These are phyloP conservation scores for Atta cephalotes DNA, from an alignment of 1,140 invertebrate species.

Conservation along the genomic window DNA sequence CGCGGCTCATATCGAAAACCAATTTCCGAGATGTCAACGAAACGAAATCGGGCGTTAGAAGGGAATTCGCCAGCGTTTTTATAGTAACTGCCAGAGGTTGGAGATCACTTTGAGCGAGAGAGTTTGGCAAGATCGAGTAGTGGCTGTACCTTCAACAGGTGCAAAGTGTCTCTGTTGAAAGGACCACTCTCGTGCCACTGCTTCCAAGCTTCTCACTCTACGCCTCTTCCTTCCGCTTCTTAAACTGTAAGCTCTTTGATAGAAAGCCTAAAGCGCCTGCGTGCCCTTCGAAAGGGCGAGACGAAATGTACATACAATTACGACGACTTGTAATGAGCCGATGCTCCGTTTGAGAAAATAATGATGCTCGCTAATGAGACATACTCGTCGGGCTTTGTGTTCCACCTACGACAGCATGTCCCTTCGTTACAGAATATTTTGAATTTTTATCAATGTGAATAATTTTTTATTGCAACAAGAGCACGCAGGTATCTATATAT, in stretches of 20 bases:
- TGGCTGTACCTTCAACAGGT: conserved; percentile 76
- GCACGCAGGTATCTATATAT: neutral
- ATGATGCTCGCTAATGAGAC: conserved; percentile 36
- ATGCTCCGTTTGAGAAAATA: conserved; percentile 54
- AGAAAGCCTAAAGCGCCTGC: conserved; percentile 59
- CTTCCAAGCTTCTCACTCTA: conserved; percentile 22
- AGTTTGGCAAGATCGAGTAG: conserved; percentile 61
- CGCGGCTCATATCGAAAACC: conserved; percentile 76
- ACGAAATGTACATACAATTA: conserved; percentile 35
- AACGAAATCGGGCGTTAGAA: conserved; percentile 71
- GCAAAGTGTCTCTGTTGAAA: conserved; percentile 76
- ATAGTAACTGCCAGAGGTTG: conserved; percentile 62
- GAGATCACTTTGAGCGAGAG: conserved; percentile 68
- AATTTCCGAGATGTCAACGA: conserved; percentile 79
- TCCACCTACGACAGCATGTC: neutral
- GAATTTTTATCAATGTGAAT: conserved; percentile 22
- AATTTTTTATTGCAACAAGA: neutral
- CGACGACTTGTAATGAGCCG: conserved; percentile 58
- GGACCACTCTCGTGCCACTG: conserved; percentile 61
- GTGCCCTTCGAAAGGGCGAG: conserved; percentile 23
- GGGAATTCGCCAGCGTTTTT: conserved; percentile 68
- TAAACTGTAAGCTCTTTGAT: conserved; percentile 72
- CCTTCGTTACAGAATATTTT: conserved; percentile 10
- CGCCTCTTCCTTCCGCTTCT: conserved; percentile 72
- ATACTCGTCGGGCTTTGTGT: neutral